phyloP scores from a whole-genome alignment of 2,797 vertebrate genomes.

The Poeciliopsis infans region DNA sequence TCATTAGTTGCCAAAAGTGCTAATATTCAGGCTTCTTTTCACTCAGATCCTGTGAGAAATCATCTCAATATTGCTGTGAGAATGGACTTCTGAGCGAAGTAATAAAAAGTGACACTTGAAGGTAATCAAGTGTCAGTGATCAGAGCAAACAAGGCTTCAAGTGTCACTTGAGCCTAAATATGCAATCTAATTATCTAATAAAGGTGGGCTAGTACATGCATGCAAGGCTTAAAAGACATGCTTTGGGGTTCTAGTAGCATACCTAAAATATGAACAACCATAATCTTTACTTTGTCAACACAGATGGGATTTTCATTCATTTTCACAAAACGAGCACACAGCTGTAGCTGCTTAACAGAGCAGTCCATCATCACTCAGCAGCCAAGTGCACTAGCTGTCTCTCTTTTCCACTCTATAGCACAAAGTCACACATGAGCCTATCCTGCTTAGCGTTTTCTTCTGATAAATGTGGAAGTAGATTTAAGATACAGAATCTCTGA shows the following conservation, averaged over 20 bases:
- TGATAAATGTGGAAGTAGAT: slow-evolving; percentile 39
- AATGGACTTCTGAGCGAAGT: slow-evolving; percentile 2
- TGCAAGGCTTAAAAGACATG: not conserved
- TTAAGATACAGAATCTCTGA: slow-evolving; percentile 50
- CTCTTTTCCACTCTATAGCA: slow-evolving; percentile 12
- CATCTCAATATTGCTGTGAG: slow-evolving; percentile 4
- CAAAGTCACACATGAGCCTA: slow-evolving; percentile 25
- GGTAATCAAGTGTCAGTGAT: slow-evolving; percentile 14
- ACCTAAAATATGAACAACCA: slow-evolving; percentile 1
- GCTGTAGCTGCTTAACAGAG: slow-evolving; percentile 12
- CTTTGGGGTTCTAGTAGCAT: slow-evolving; percentile 7
- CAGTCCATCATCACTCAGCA: slow-evolving; percentile 27
- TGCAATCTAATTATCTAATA: slow-evolving; percentile 13
- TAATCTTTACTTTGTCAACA: slow-evolving; percentile 4
- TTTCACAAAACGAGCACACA: slow-evolving; percentile 18
- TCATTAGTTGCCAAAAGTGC: not conserved
- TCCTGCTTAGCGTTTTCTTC: slow-evolving; percentile 36
- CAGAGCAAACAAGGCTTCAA: not conserved
- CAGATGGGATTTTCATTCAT: not conserved
- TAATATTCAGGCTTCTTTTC: slow-evolving; percentile 1
- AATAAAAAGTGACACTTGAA: not conserved
- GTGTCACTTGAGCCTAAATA: slow-evolving; percentile 10
- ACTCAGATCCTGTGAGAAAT: not conserved
- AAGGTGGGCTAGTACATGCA: slow-evolving; percentile 3
- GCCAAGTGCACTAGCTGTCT: slow-evolving; percentile 9